phyloP scores from a whole-genome alignment of 2,888 invertebrate genomes.

The Protophormia terraenovae region DNA sequence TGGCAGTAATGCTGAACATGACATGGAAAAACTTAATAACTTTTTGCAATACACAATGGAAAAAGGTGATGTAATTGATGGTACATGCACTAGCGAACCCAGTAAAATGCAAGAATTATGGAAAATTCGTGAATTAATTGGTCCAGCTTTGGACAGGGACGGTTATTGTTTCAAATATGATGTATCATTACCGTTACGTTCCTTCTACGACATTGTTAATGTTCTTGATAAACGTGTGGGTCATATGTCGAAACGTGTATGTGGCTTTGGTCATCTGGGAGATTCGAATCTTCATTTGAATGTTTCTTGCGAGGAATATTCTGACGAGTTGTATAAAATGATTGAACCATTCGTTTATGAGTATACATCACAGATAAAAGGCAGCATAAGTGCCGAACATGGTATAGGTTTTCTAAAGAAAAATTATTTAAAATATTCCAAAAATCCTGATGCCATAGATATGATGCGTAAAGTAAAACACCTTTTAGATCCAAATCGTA shows the following conservation, averaged over 20 bases:
- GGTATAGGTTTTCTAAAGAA: conserved; percentile 95
- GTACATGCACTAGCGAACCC: conserved; percentile 91
- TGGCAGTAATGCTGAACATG: conserved; percentile 92
- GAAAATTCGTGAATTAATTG: conserved; percentile 92
- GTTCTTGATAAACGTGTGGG: conserved; percentile 86
- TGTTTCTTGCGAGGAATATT: conserved; percentile 86
- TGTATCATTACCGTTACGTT: conserved; percentile 91
- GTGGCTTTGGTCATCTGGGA: conserved; percentile 97
- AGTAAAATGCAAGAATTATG: conserved; percentile 91
- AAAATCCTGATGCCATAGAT: conserved; percentile 86
- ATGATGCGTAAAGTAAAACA: conserved; percentile 92
- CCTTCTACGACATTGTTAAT: conserved; percentile 93
- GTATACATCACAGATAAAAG: conserved; percentile 88
- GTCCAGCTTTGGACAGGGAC: conserved; percentile 88
- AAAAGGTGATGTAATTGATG: conserved; percentile 88
- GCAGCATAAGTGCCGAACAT: conserved; percentile 98
- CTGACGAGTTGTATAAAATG: conserved; percentile 83
- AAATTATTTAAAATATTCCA: conserved; percentile 90
- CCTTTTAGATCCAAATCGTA: conserved; percentile 95
- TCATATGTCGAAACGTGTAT: conserved; percentile 84
- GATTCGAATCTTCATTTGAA: conserved; percentile 98
- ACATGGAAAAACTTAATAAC: conserved; percentile 91
- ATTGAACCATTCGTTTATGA: conserved; percentile 95
- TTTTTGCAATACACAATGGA: conserved; percentile 90
- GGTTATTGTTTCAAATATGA: conserved; percentile 98